Evolutionary conservation across 2,797 vertebrate genomes (phyloP).

Genomic region (Morus bassanus): DNA sequence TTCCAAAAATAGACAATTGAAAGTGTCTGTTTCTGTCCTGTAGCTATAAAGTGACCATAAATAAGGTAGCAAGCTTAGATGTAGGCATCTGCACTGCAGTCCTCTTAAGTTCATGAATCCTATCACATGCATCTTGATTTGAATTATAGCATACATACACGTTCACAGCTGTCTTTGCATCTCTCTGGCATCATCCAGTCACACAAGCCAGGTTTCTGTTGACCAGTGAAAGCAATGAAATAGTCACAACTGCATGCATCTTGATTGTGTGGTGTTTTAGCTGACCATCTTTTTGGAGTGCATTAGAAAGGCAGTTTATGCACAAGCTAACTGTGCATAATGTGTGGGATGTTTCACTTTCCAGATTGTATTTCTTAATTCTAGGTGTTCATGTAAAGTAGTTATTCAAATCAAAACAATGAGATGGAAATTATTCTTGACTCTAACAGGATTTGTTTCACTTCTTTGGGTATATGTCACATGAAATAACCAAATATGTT

Average conservation of each 20-base stretch:
- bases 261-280: not conserved
- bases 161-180: not conserved
- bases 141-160: not conserved
- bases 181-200: not conserved
- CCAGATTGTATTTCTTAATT: not conserved
- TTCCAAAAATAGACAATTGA: not conserved
- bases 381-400: not conserved
- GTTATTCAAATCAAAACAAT: not conserved
- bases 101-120: not conserved
- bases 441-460: not conserved
- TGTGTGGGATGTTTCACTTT: not conserved
- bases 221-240: not conserved
- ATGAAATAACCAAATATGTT: not conserved
- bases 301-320: not conserved
- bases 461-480: not conserved
- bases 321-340: not conserved
- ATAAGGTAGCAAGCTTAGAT: not conserved
- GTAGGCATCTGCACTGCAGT: not conserved
- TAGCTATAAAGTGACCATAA: not conserved
- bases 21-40: not conserved
- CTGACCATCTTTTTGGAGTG: not conserved
- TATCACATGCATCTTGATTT: not conserved
- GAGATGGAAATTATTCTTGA: not conserved
- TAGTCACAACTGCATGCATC: not conserved
- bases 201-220: not conserved